These are phyloP conservation scores for Psittacara wagleri DNA, from an alignment of 2,113 vertebrate species.

Conservation along the genomic window DNA sequence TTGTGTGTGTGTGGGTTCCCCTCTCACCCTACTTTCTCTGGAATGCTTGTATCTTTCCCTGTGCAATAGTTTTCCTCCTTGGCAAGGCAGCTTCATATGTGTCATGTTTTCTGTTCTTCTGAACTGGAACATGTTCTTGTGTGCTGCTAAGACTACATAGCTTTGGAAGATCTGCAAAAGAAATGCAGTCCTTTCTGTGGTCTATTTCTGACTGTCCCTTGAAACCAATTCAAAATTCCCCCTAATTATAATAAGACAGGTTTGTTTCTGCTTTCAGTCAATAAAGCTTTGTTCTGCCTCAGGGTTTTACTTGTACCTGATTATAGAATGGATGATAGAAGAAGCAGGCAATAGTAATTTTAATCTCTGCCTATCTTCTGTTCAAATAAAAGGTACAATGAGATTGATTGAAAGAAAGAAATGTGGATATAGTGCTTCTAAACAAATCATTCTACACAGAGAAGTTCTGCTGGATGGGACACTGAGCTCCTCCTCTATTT, in stretches of 20 bases:
- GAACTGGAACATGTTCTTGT: neutral
- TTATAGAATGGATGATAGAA: conserved; percentile 36
- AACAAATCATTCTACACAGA: neutral
- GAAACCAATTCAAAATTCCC: conserved; percentile 52
- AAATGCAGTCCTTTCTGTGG: neutral
- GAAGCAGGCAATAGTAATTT: conserved; percentile 40
- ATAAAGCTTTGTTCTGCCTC: conserved; percentile 63
- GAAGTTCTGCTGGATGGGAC: neutral
- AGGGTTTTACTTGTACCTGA: conserved; percentile 57
- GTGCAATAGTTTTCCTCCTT: neutral
- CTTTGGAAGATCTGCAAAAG: conserved; percentile 31
- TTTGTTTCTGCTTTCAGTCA: conserved; percentile 58
- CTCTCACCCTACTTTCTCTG: rapidly evolving
- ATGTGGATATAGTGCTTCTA: neutral
- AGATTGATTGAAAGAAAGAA: neutral
- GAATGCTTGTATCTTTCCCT: neutral
- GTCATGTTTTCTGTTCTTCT: conserved; percentile 40
- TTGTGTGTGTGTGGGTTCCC: neutral
- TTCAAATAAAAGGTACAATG: neutral
- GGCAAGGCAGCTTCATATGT: neutral
- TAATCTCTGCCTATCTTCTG: conserved; percentile 33
- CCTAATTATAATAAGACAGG: conserved; percentile 43
- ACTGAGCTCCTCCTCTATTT: neutral
- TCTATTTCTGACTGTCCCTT: conserved; percentile 43
- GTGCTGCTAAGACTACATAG: neutral